Evolutionary conservation across 2,888 invertebrate species (phyloP), one percentile per base, ranked within the genome.

Genomic region (Amorpha juglandis): DNA sequence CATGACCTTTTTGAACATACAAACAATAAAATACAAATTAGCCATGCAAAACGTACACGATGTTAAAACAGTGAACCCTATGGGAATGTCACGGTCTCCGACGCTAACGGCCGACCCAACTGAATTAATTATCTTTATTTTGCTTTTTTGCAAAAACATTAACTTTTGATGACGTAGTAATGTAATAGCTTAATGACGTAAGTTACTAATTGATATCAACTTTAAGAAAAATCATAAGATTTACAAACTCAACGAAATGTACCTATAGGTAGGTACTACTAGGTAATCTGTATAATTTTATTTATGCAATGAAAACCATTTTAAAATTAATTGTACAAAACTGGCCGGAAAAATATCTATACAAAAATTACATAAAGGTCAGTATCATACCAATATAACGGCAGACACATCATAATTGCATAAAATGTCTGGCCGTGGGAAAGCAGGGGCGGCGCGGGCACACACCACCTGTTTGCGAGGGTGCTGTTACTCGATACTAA

Each of bases 381-480:
- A 55, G 33, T 35, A 16, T 53, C 53, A 8, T 14, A 35, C 8
- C 16, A n/a, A 38, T 9, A 45, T 38, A 55, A 4, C 12, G 19
- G 19, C 42, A 19, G 35, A 55, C 12, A 53, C 14, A 45, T 6
- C 45, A 45, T 45, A 58, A 58, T 58, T 58, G 58, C 38, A 38
- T 42, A 58, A 58, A 55, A 53, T 27, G 19, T 19, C 11, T 58
- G 55, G n/a, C 42, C 58, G 58, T 58, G 58, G 58, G 58, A 58
- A 58, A 16, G 58, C 19, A 16, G 58, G 58, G 58, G 58, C 38
- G 58, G 55, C 55, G 27, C 19, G 19, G 53, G 55, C 55, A 55
- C 58, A 38, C 11, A 16, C 58, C 58, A 58, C 58, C 58, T 58
- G 58, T 58, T 42, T 19, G 53, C n/a, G 58, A 19, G 58, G 58